Conservation (phyloP, 2,888 invertebrate genomes). For the Dyspetes luteomarginatus region DNA sequence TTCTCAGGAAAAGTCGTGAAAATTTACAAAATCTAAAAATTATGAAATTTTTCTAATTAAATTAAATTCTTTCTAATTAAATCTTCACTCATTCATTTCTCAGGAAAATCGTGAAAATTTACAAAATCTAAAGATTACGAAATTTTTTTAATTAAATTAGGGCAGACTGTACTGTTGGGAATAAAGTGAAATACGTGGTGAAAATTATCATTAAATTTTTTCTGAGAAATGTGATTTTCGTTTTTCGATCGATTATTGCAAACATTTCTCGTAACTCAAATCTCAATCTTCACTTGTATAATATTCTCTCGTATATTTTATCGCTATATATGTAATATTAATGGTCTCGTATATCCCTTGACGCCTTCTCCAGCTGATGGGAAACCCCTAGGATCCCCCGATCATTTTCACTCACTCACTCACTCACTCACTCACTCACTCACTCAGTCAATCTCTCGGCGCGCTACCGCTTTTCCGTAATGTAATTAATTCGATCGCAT, state of each 20-base stretch:
- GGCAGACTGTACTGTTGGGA: too few relatives aligned
- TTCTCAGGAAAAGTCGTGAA: too few relatives aligned
- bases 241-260: slow-evolving; percentile 33
- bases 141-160: too few relatives aligned
- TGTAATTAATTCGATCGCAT: slow-evolving; percentile 67
- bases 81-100: too few relatives aligned
- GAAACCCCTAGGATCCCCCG: slow-evolving; percentile 19
- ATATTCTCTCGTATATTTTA: not conserved
- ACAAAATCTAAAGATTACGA: too few relatives aligned
- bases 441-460: not conserved
- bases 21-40: too few relatives aligned
- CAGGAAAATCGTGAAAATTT: too few relatives aligned
- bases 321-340: not conserved
- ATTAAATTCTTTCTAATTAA: too few relatives aligned
- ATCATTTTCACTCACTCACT: slow-evolving; percentile 15
- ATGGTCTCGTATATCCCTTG: slow-evolving; percentile 21
- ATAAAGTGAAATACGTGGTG: too few relatives aligned
- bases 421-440: not conserved
- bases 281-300: not conserved
- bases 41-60: too few relatives aligned
- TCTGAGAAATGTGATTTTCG: slow-evolving; percentile 41
- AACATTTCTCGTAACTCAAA: not conserved
- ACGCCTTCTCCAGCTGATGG: slow-evolving; percentile 16
- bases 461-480: slow-evolving; percentile 63
- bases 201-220: slow-evolving; percentile 19